A percentile compares a stretch with the other conserved stretches of the same genome.
Evolutionary conservation across 2,888 invertebrate genomes (phyloP).

Genomic region (Morinoia aosen): DNA sequence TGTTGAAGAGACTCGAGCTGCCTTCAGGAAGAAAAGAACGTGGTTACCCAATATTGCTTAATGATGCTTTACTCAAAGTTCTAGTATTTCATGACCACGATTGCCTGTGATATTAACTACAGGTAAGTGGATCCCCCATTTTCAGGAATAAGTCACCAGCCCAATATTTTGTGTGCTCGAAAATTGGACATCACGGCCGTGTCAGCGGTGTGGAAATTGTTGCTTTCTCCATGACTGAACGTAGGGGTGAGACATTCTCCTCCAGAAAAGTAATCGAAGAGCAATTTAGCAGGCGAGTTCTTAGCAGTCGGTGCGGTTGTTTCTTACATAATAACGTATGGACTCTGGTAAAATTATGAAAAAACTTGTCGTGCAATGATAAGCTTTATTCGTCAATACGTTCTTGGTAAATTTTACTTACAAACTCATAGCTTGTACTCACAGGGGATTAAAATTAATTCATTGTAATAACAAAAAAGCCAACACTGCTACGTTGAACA

Average conservation of each 20-base stretch:
- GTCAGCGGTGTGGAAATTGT: background rate
- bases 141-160: background rate
- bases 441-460: too few relatives aligned
- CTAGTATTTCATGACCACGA: background rate
- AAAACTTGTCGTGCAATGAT: background rate
- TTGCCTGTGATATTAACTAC: background rate
- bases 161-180: background rate
- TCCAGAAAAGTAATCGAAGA: background rate
- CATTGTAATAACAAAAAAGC: too few relatives aligned
- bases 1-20: background rate
- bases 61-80: background rate
- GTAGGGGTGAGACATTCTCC: background rate
- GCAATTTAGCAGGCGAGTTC: background rate
- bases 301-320: background rate
- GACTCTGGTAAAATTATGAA: background rate
- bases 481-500: too few relatives aligned
- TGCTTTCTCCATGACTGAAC: background rate
- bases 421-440: too few relatives aligned
- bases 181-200: background rate
- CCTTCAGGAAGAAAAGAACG: background rate
- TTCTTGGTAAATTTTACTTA: background rate
- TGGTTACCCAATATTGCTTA: background rate
- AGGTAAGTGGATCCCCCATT: background rate
- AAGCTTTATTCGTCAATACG: background rate
- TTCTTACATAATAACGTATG: background rate